These are phyloP conservation scores for Cottus gobio DNA, from an alignment of 2,113 vertebrate species.

Conservation along the genomic window DNA sequence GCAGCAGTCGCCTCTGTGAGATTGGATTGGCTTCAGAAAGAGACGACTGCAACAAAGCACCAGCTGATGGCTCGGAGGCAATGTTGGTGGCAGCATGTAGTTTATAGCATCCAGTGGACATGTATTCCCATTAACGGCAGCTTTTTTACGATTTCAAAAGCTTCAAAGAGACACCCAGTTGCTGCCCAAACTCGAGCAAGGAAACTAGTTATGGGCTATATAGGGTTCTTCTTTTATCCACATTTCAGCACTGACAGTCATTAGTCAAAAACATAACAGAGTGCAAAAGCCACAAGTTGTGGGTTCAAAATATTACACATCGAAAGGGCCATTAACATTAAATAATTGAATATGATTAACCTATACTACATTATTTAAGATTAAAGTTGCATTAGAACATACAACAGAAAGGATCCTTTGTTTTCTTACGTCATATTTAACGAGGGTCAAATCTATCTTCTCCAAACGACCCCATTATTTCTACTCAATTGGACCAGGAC, in stretches of 20 bases:
- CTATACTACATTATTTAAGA: not conserved
- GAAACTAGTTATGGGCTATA: not conserved
- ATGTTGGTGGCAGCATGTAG: not conserved
- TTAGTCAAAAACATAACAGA: not conserved
- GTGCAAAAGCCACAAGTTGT: not conserved
- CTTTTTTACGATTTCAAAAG: not conserved
- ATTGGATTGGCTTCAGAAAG: conserved; percentile 2
- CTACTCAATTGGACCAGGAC: too few species aligned
- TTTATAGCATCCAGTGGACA: not conserved
- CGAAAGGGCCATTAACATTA: not conserved
- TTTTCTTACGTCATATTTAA: not conserved
- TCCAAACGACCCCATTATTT: too few species aligned
- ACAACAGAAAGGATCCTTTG: not conserved
- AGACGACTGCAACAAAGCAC: not conserved
- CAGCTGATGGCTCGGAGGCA: not conserved
- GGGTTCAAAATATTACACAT: not conserved
- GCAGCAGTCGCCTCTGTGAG: conserved; percentile 7
- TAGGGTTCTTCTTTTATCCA: not conserved
- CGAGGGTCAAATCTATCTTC: not conserved
- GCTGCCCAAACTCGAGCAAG: not conserved
- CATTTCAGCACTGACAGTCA: not conserved
- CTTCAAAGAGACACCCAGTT: not conserved
- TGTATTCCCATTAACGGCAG: not conserved
- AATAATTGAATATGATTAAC: not conserved
- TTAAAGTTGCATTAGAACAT: not conserved